Evolutionary conservation across 2,113 vertebrate genomes (phyloP).

Genomic region (Centrocercus urophasianus): DNA sequence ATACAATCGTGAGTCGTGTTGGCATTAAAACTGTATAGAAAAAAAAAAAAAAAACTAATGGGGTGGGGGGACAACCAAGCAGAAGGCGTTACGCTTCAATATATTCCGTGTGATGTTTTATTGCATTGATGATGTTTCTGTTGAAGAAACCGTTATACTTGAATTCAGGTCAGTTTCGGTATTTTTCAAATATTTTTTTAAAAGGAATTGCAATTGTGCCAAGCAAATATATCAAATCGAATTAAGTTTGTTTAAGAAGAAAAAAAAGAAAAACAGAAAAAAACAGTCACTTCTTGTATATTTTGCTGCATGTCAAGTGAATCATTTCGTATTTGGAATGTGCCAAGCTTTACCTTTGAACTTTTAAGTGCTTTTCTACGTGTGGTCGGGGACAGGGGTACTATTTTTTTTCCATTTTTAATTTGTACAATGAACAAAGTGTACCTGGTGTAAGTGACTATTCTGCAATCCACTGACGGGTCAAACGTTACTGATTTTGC

Average conservation of each 20-base stretch:
- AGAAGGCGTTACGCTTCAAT: conserved; percentile 79
- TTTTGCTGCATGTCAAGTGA: conserved; percentile 91
- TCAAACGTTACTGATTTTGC: conserved; percentile 87
- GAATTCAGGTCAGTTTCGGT: conserved; percentile 95
- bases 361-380: conserved; percentile 83
- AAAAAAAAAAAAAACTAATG: conserved; percentile 62
- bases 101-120: conserved; percentile 87
- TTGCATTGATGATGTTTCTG: conserved; percentile 90
- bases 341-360: conserved; percentile 85
- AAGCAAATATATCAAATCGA: conserved; percentile 81
- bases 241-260: conserved; percentile 82
- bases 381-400: conserved; percentile 76
- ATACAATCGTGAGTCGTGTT: conserved; percentile 80
- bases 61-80: conserved; percentile 14
- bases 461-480: conserved; percentile 68
- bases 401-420: conserved; percentile 75
- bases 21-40: conserved; percentile 86
- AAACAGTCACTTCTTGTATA: conserved; percentile 83
- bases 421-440: conserved; percentile 79
- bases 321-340: conserved; percentile 87
- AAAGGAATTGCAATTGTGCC: conserved; percentile 86
- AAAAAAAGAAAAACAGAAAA: background rate
- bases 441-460: conserved; percentile 73
- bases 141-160: conserved; percentile 95
- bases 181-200: conserved; percentile 90